Evolutionary conservation across 2,113 vertebrate species (phyloP).

Genomic region (Hystrix brachyura): DNA sequence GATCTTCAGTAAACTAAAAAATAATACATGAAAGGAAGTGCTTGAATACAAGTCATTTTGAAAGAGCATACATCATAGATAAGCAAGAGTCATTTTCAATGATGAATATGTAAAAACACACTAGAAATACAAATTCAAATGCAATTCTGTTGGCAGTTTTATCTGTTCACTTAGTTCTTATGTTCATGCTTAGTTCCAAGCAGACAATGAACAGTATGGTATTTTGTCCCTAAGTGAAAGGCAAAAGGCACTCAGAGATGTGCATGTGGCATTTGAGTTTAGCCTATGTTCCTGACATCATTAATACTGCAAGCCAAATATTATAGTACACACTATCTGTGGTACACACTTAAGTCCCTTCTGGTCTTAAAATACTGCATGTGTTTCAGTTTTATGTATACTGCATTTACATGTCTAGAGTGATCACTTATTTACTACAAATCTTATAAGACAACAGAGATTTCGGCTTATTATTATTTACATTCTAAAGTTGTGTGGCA

Average conservation of each 20-base stretch:
- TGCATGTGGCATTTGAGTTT: neutral
- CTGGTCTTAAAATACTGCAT: neutral
- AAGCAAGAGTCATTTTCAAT: neutral
- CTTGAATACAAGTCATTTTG: neutral
- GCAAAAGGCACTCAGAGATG: neutral
- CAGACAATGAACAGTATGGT: neutral
- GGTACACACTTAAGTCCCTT: neutral
- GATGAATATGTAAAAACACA: neutral
- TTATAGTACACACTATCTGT: too few species aligned
- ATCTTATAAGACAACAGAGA: neutral
- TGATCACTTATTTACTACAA: neutral
- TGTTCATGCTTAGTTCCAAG: neutral
- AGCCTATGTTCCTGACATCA: neutral
- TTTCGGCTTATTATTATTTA: neutral
- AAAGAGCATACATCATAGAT: neutral
- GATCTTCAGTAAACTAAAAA: neutral
- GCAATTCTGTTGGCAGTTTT: neutral
- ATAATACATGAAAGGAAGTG: neutral
- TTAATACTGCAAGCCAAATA: neutral
- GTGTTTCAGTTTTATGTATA: neutral
- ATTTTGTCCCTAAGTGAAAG: conserved; percentile 5
- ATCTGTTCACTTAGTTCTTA: neutral
- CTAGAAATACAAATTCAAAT: neutral
- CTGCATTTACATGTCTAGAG: neutral
- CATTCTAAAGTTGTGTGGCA: neutral